Evolutionary conservation across 2,888 invertebrate genomes (phyloP), one percentile per base, ranked within the genome.

Genomic region (Thyatira batis): DNA sequence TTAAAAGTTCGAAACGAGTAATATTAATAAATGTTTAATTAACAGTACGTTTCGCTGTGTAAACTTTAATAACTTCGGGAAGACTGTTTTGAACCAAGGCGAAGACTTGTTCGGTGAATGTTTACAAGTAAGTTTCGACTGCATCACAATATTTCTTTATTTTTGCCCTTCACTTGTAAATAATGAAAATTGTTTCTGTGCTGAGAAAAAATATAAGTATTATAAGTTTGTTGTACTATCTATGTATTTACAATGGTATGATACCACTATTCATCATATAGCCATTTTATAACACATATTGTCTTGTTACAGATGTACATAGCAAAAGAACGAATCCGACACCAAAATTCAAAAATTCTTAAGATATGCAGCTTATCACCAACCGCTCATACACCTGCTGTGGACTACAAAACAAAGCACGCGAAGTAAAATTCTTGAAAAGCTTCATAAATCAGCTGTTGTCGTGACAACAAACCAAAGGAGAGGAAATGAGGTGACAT

Each of bases 11-110:
- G 57, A 67, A 76, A 67, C 63, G 68, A 79, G 72, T 79, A 71
- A 73, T 73, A 71, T 71, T 76, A 76, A 72, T 80, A 69, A 78
- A 76, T 68, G 77, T 84, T 74, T 65, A 76, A 80, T 77, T 74
- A 77, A 74, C 67, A 62, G 62, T 57, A 71, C 75, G 72, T 72
- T 63, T 67, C 61, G 62, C 60, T 65, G 60, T 58, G 60, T 69
- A 67, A 71, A 76, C 71, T 23, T 17, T 5, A 71, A 69, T 67
- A 65, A 71, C 70, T 69, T 69, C 59, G 55, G 60, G 58, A 65
- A 68, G 60, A 65, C 65, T 28, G 27, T 48, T 28, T 48, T 17
- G 54, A 61, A 54, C 52, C 50, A 57, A 60, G 57, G 56, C 60
- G 55, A 51, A 55, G 52, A 52, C 30, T 56, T 54, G 57, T 61